These are phyloP conservation scores for Formica selysi DNA, from an alignment of 1,140 invertebrate genomes.

Conservation along the genomic window DNA sequence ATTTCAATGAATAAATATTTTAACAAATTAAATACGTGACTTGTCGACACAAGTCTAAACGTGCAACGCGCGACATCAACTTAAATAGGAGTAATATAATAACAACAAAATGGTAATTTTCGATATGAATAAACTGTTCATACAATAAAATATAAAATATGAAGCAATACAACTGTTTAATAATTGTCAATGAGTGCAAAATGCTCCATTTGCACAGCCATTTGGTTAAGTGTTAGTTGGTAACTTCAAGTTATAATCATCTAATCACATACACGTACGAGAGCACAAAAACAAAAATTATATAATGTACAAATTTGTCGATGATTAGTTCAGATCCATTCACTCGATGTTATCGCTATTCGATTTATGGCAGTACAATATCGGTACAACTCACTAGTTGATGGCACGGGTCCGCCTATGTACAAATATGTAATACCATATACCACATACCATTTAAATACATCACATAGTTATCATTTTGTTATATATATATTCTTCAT, in stretches of 20 bases:
- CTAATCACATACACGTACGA: constrained; percentile 59
- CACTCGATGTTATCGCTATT: constrained; percentile 68
- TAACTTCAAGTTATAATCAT: constrained; percentile 61
- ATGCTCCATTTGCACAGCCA: constrained; percentile 64
- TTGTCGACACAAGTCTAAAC: constrained; percentile 14
- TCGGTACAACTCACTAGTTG: constrained; percentile 86
- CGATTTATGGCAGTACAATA: constrained; percentile 80
- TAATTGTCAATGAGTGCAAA: constrained; percentile 62
- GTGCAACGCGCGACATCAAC: constrained; percentile 29
- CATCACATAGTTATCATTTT: constrained; percentile 86
- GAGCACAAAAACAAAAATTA: constrained; percentile 57
- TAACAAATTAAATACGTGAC: constrained; percentile 32
- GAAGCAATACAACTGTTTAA: constrained; percentile 57
- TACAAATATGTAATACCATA: constrained; percentile 86
- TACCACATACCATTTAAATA: constrained; percentile 86
- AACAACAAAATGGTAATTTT: constrained; percentile 63
- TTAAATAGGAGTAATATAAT: constrained; percentile 47
- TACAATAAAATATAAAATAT: constrained; percentile 61
- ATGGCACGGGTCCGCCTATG: constrained; percentile 86
- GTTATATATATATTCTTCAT: constrained; percentile 81
- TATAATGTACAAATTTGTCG: constrained; percentile 51
- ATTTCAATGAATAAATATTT: constrained; percentile 40
- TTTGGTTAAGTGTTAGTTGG: constrained; percentile 61
- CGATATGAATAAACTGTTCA: constrained; percentile 44
- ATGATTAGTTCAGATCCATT: constrained; percentile 62